Base-by-base conservation (phyloP, 2,113 vertebrate genomes). In the Marmota monax region DNA sequence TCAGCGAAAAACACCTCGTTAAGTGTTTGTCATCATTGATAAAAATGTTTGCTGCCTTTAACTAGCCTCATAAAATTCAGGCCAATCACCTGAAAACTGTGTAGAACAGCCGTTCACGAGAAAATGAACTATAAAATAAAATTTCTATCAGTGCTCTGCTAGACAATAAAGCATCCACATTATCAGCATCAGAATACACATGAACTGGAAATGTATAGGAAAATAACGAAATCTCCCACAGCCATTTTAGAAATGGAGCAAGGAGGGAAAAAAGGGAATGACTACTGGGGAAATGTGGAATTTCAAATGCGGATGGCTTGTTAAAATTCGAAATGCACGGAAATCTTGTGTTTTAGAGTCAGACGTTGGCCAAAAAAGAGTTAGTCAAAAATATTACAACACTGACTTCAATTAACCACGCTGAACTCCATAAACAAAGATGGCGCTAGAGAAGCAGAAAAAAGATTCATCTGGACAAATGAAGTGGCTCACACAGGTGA, bases 71-170 rank as follows among this genome's bases (percentile, higher is more conserved):
- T 80, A 85, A 94, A 73, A 84, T 84, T 74, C 58, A 80, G 17
- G 16, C 3, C 18, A 63, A 69, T n/a, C n/a, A 74, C 72, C 5
- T 7, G 2, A 58, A 80, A 90, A 88, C 16, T 51, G 4, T 25
- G 18, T 58, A 56, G 70, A 74, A 51, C 1, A 83, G 0, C 8
- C 25, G 77, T 72, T 88, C 51, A 51, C 9, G 29, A 85, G 42
- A 93, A 78, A 91, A 51, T 67, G 37, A 69, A 63, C 16, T 39
- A n/a, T 18, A 63, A 86, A 82, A 51, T 88, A 67, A 88, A 89
- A 65, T 34, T 53, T 61, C 42, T 27, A 56, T 42, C 14, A 23
- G 34, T 39, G 12, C 63, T 34, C 9, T 85, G 4, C 11, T 12
- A 37, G 32, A 45, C 39, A 70, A 32, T 70, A 86, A 88, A 53